These are phyloP conservation scores for Hozukius guyotensis DNA, from an alignment of 2,797 vertebrate genomes.

Conservation along the genomic window DNA sequence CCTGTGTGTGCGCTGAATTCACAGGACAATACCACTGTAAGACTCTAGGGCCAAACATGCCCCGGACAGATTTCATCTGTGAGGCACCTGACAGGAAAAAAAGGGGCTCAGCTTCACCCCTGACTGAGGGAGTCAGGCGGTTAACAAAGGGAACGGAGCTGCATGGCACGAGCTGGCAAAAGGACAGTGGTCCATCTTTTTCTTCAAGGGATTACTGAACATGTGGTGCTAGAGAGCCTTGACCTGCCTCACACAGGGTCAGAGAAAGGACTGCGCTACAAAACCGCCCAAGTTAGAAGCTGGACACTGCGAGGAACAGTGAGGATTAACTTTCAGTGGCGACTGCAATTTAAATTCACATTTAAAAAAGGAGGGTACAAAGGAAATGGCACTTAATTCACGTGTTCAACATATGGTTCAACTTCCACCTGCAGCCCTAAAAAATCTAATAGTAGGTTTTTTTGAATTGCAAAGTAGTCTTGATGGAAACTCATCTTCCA, in stretches of 20 bases:
- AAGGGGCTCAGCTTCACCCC: conserved; percentile 68
- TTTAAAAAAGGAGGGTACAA: conserved; percentile 49
- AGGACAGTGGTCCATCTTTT: conserved; percentile 73
- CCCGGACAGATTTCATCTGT: conserved; percentile 71
- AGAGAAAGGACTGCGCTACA: conserved; percentile 48
- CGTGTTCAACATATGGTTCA: conserved; percentile 51
- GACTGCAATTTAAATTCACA: conserved; percentile 60
- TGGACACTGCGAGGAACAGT: conserved; percentile 51
- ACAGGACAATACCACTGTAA: conserved; percentile 77
- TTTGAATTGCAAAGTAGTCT: conserved; percentile 38
- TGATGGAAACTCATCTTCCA: conserved; percentile 26
- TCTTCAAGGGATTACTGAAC: conserved; percentile 73
- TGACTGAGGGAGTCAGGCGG: conserved; percentile 61
- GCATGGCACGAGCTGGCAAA: conserved; percentile 74
- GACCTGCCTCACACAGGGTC: conserved; percentile 65
- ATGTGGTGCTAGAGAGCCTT: conserved; percentile 65
- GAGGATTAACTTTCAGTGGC: conserved; percentile 61
- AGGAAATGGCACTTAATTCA: conserved; percentile 38
- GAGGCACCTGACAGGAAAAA: conserved; percentile 72
- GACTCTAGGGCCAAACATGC: conserved; percentile 70
- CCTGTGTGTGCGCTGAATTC: conserved; percentile 64
- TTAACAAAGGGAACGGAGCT: conserved; percentile 69
- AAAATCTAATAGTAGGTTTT: not conserved
- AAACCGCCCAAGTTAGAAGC: conserved; percentile 33
- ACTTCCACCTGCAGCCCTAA: conserved; percentile 47